A percentile compares a stretch with the other conserved stretches of the same genome.
Evolutionary conservation across 2,113 vertebrate genomes (phyloP).

Genomic region (Malurus melanocephalus): DNA sequence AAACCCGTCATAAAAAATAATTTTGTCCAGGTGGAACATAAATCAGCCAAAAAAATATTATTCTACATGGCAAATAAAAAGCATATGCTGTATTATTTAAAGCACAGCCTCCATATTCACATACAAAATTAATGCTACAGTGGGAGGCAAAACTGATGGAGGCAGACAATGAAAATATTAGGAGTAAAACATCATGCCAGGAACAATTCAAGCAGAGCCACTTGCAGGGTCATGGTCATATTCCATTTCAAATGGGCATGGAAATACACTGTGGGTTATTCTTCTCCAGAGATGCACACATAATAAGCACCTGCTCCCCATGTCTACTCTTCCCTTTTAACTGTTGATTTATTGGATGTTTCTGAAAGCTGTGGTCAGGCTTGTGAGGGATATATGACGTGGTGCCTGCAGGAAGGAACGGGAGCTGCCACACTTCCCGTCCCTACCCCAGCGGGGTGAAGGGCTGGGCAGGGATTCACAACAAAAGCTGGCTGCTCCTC

Average conservation of each 20-base stretch:
- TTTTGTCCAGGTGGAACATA: conserved; percentile 74
- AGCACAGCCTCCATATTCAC: conserved; percentile 64
- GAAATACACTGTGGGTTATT: conserved; percentile 63
- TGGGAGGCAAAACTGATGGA: conserved; percentile 61
- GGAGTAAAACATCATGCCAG: conserved; percentile 46
- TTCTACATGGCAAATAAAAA: conserved; percentile 74
- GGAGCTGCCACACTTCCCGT: neutral
- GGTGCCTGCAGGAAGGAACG: conserved; percentile 31
- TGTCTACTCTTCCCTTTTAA: conserved; percentile 64
- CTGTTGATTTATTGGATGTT: conserved; percentile 62
- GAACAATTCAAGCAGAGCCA: conserved; percentile 54
- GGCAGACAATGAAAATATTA: conserved; percentile 61
- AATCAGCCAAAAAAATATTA: conserved; percentile 71
- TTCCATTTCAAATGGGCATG: conserved; percentile 61
- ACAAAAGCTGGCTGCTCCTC: neutral
- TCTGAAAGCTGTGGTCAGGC: conserved; percentile 47
- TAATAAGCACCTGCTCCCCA: conserved; percentile 68
- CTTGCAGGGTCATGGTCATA: conserved; percentile 59
- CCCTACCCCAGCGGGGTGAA: neutral
- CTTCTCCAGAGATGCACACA: conserved; percentile 60
- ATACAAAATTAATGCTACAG: conserved; percentile 64
- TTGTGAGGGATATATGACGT: neutral
- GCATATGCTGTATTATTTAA: conserved; percentile 71
- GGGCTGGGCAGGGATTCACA: neutral
- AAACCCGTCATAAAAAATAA: conserved; percentile 73